Evolutionary conservation across 2,113 vertebrate species (phyloP).

Genomic region (Polypterus bichir): DNA sequence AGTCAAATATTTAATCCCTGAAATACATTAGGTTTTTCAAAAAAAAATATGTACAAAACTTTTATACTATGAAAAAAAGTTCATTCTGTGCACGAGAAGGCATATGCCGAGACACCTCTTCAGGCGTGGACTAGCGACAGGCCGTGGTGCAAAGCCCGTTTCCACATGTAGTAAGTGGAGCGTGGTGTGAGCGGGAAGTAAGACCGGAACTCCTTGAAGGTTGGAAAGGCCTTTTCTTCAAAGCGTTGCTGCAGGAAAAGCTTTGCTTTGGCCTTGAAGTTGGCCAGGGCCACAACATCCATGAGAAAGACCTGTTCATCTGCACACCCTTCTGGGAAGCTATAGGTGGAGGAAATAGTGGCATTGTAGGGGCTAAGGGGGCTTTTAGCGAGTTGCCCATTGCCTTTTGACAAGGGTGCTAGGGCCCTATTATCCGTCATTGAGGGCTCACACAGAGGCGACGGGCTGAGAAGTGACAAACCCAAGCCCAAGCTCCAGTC

Average conservation of each 20-base stretch:
- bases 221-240: slow-evolving; percentile 82
- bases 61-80: too few species aligned
- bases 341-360: slow-evolving; percentile 22
- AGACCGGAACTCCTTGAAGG: slow-evolving; percentile 84
- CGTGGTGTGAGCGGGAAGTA: slow-evolving; percentile 82
- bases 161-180: slow-evolving; percentile 98
- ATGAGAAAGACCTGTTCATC: slow-evolving; percentile 59
- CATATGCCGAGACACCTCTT: background rate
- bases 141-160: slow-evolving; percentile 78
- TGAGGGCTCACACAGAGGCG: background rate
- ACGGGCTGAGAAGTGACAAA: slow-evolving; percentile 11
- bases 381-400: slow-evolving; percentile 1
- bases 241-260: slow-evolving; percentile 86
- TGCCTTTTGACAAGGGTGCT: slow-evolving; percentile 20
- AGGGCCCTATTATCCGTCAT: background rate
- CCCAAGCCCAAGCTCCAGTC: slow-evolving; percentile 8
- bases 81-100: background rate
- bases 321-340: slow-evolving; percentile 23
- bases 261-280: slow-evolving; percentile 92
- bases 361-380: slow-evolving; percentile 10
- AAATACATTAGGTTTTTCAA: too few species aligned
- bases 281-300: slow-evolving; percentile 73
- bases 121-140: slow-evolving; percentile 75
- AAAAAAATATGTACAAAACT: too few species aligned
- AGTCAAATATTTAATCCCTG: too few species aligned